Evolutionary conservation across 2,888 invertebrate species (phyloP).

Genomic region (Leucoma salicis): DNA sequence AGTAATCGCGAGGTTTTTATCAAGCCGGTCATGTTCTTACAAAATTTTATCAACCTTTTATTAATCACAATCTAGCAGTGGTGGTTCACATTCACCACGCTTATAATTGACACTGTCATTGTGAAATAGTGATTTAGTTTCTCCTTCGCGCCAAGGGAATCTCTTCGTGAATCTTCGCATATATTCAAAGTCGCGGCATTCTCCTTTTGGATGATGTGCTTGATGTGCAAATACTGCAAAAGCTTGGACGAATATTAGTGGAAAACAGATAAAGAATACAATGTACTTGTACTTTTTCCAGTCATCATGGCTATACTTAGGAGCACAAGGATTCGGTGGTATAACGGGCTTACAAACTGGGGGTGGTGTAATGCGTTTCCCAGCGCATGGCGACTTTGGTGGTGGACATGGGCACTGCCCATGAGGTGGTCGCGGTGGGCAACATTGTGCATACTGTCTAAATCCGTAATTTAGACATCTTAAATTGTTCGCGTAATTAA

Average conservation of each 20-base stretch:
- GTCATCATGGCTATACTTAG: constrained; percentile 48
- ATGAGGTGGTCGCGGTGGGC: constrained; percentile 48
- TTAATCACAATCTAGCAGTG: constrained; percentile 57
- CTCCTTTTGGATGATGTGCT: constrained; percentile 36
- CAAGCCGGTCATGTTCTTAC: too few species aligned
- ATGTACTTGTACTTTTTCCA: constrained; percentile 58
- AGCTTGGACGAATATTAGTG: constrained; percentile 53
- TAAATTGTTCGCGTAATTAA: not conserved
- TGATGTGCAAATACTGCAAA: constrained; percentile 39
- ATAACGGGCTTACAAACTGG: constrained; percentile 45
- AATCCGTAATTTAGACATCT: constrained; percentile 1
- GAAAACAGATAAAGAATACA: constrained; percentile 52
- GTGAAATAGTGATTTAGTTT: constrained; percentile 88
- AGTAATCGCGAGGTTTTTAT: too few species aligned
- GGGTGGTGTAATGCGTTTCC: constrained; percentile 47
- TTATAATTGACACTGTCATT: constrained; percentile 86
- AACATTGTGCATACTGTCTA: constrained; percentile 43
- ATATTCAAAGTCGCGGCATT: constrained; percentile 85
- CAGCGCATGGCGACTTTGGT: constrained; percentile 41
- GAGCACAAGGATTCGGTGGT: constrained; percentile 55
- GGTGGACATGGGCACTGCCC: constrained; percentile 6
- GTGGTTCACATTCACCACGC: constrained; percentile 62
- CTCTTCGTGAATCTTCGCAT: constrained; percentile 89
- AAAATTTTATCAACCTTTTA: too few species aligned
- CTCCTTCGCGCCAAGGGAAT: constrained; percentile 96